Percentiles rank a stretch among this genome's conserved stretches.
These are phyloP conservation scores for Noctua comes DNA, from an alignment of 2,888 invertebrate species.

Conservation along the genomic window DNA sequence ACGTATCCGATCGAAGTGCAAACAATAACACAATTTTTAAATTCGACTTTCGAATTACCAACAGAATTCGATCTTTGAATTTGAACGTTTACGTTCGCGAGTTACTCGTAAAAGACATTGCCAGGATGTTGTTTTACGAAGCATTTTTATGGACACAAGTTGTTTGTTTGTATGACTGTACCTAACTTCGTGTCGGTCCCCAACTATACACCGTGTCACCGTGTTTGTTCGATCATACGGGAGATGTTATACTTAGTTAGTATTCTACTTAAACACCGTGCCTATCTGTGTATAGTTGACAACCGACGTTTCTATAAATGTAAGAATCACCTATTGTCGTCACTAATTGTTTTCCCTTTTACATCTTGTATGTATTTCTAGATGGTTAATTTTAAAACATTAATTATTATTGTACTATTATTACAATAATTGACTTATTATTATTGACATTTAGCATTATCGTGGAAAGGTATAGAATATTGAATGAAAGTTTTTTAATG, in stretches of 20 bases:
- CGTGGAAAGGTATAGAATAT: conserved; percentile 81
- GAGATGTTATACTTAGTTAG: conserved; percentile 62
- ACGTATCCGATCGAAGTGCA: conserved; percentile 55
- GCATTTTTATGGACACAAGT: conserved; percentile 82
- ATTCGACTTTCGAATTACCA: conserved; percentile 67
- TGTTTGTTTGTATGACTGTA: conserved; percentile 84
- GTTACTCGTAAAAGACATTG: conserved; percentile 82
- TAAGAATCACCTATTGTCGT: conserved; percentile 87
- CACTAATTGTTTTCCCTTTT: conserved; percentile 85
- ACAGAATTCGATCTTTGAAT: conserved; percentile 70
- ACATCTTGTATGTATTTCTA: conserved; percentile 87
- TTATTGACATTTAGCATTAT: conserved; percentile 85
- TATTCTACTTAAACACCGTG: conserved; percentile 58
- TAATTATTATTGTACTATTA: conserved; percentile 87
- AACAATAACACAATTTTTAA: conserved; percentile 63
- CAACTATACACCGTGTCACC: conserved; percentile 64
- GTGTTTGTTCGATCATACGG: conserved; percentile 61
- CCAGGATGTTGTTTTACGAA: conserved; percentile 82
- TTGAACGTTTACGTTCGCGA: conserved; percentile 68
- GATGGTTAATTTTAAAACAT: conserved; percentile 84
- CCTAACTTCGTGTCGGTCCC: conserved; percentile 76
- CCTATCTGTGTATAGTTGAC: conserved; percentile 60
- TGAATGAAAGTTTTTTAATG: conserved; percentile 78
- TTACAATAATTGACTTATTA: conserved; percentile 86
- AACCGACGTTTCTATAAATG: conserved; percentile 76